Evolutionary conservation across 2,797 vertebrate species (phyloP), one percentile per base, ranked within the genome.

Genomic region (Apodemus agrarius): DNA sequence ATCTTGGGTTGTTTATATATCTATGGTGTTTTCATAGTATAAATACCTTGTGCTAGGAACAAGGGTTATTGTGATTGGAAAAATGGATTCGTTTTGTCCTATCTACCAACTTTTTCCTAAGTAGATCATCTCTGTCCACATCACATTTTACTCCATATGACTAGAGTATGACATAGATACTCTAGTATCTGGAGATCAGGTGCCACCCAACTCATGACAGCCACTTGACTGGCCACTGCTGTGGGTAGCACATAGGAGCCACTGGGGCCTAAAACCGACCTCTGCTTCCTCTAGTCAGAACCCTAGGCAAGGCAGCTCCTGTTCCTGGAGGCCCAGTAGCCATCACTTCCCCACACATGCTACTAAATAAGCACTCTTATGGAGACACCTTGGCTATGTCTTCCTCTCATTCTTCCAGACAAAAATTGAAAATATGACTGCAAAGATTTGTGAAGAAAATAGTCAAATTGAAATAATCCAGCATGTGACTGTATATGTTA

Each of bases 381-480:
- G 63, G 24, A 85, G 17, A 78, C 46, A 72, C 1, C 10, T 8
- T 67, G 43, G 59, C 12, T 14, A 13, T 40, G 31, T 83, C 92
- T 72, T 37, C 22, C 76, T 93, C 80, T 57, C 74, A 76, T 89
- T 79, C 3, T 92, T 84, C 14, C 31, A 89, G 16, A 87, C 43
- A 91, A 31, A 94, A 93, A 90, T 12, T 49, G 19, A 75, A 72
- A 40, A 46, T 78, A 12, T 78, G 19, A 92, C 11, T 19, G 2
- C 40, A 79, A 89, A 92, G n/a, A 78, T 63, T 19, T 69, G 22
- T 11, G 52, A 34, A 81, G 26, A 43, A 91, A 90, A 82, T 0
- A 91, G 63, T 74, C 34, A 65, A 80, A 94, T 59, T 11, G 63
- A 74, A 93, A 95, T 84, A 21, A 88, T 46, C 43, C 11, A 91